Evolutionary conservation across 2,113 vertebrate genomes (phyloP).

Genomic region (Chlorodrepanis virens): DNA sequence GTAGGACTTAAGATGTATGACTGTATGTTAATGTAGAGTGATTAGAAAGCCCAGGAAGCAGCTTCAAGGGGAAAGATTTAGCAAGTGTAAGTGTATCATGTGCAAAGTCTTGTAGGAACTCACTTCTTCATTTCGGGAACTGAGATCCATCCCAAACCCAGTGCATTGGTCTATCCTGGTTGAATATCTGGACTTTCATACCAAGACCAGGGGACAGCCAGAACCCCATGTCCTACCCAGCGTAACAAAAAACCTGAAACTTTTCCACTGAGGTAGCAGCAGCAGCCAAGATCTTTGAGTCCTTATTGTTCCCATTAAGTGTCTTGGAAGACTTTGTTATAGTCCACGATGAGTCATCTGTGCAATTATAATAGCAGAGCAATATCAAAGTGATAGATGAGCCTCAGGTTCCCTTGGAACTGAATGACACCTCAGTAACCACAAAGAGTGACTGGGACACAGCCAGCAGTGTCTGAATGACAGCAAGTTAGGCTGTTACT

Average conservation of each 20-base stretch:
- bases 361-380: neutral
- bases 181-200: neutral
- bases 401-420: neutral
- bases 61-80: neutral
- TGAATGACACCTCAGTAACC: neutral
- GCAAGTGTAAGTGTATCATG: neutral
- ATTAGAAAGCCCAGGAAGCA: neutral
- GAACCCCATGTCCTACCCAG: neutral
- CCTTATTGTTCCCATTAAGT: neutral
- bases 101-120: neutral
- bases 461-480: neutral
- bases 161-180: neutral
- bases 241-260: neutral
- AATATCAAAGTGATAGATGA: neutral
- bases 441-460: neutral
- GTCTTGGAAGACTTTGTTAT: neutral
- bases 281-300: neutral
- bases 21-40: neutral
- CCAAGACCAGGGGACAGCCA: neutral
- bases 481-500: neutral
- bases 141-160: neutral
- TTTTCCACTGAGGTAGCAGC: neutral
- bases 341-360: neutral
- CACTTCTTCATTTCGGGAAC: neutral
- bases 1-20: neutral